Evolutionary conservation across 92 coral and sea anemone species (phyloP).

Genomic region (Desmophyllum pertusum): DNA sequence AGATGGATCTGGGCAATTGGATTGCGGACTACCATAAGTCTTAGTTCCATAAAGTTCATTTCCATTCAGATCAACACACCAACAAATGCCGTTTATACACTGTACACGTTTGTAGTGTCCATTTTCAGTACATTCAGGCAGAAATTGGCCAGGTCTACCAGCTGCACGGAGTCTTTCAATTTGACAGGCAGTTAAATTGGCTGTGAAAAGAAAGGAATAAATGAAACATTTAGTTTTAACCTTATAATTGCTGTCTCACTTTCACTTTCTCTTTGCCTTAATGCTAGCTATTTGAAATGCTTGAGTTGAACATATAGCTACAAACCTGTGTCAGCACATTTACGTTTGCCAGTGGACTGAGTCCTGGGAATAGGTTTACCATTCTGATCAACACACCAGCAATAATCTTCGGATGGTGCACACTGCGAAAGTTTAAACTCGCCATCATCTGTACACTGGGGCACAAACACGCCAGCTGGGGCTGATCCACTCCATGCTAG

Average conservation of each 20-base stretch:
- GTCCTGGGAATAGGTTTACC: conserved; percentile 88
- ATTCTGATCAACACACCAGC: conserved; percentile 93
- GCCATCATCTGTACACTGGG: conserved; percentile 74
- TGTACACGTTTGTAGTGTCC: conserved; percentile 76
- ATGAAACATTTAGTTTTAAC: neutral
- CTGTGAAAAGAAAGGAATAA: conserved; percentile 34
- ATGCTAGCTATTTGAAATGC: too few species aligned
- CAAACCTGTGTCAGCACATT: conserved; percentile 76
- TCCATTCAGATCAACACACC: conserved; percentile 93
- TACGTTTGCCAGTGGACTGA: conserved; percentile 56
- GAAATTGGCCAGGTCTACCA: conserved; percentile 82
- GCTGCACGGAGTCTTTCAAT: conserved; percentile 74
- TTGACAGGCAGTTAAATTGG: conserved; percentile 68
- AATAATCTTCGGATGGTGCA: conserved; percentile 68
- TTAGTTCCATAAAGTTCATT: conserved; percentile 76
- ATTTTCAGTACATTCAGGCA: conserved; percentile 68
- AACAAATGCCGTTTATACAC: conserved; percentile 75
- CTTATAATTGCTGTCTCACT: neutral
- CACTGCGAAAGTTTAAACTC: conserved; percentile 80
- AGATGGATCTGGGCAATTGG: conserved; percentile 59
- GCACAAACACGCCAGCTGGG: conserved; percentile 79
- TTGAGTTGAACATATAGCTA: neutral
- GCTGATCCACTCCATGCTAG: conserved; percentile 80
- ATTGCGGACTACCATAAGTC: conserved; percentile 57
- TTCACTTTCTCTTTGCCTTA: too few species aligned